Base-by-base conservation (phyloP, 2,888 invertebrate genomes). In the Drosophila eohydei region DNA sequence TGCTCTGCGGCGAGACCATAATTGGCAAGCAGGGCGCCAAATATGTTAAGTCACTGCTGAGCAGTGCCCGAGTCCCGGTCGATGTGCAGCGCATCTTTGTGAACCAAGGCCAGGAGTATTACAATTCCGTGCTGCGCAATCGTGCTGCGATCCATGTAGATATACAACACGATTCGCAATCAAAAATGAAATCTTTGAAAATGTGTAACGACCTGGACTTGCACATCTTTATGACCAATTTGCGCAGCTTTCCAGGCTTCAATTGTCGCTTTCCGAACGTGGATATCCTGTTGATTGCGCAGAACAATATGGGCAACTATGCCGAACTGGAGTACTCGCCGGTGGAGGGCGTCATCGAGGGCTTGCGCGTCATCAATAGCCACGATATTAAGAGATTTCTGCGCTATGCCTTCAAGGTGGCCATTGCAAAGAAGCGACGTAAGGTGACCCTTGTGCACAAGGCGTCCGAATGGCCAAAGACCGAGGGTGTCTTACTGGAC, bases 301-400 rank as follows among this genome's bases (percentile, higher is more conserved):
- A 92, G 46, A 91, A 91, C 65, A 90, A 89, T 54, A 80, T 78
- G 67, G 91, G 90, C 8, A 87, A 88, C 60, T 91, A 78, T 59
- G 70, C 84, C 4, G 91, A 91, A 30, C 43, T 91, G 58, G 92
- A 91, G 62, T 91, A 91, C 30, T 83, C 89, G 2, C 91, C 91
- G 4, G 90, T 92, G 0, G 68, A 74, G 14, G 91, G 91, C 2
- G 79, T 91, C 5, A 90, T 91, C n/a, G 91, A 92, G 68, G 90
- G 91, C 4, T 51, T 91, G 9, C 87, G 81, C 9, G 83, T 91
- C 14, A 62, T 79, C 28, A 75, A 78, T 34, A 56, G 58, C 0
- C 26, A 34, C 0, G n/a, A 36, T 0, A 72, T 78, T 2, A 40
- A 66, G 5, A 80, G 85, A 1, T 90, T 86, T 40, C 73, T 92